Evolutionary conservation across 2,113 vertebrate species (phyloP).

Genomic region (Urocolius indicus): DNA sequence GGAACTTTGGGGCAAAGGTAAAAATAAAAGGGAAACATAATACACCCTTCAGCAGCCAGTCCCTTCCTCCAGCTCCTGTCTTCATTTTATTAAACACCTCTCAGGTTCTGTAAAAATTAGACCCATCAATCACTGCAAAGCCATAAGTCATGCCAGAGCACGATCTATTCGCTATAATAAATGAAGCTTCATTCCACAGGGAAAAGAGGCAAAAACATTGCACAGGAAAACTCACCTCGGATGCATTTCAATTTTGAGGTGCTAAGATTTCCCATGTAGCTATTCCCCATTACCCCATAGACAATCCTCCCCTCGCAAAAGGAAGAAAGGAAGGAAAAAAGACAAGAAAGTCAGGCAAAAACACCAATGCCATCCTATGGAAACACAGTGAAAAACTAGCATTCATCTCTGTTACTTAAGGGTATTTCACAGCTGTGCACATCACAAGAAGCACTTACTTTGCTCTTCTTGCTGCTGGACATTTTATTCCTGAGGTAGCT

Average conservation of each 20-base stretch:
- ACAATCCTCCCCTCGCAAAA: not conserved
- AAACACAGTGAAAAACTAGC: not conserved
- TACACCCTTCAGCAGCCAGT: not conserved
- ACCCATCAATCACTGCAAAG: constrained; percentile 2
- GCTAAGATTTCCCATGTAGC: not conserved
- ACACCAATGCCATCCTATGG: not conserved
- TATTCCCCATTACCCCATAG: not conserved
- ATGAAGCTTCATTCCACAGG: not conserved
- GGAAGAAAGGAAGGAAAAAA: not conserved
- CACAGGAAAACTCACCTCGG: not conserved
- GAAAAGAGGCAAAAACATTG: not conserved
- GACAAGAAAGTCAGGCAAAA: not conserved
- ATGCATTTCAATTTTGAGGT: not conserved
- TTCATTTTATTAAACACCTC: not conserved
- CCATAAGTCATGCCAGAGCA: not conserved
- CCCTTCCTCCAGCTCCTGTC: not conserved
- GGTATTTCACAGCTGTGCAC: not conserved
- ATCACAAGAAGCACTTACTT: constrained; percentile 78
- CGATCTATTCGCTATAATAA: not conserved
- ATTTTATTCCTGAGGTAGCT: constrained; percentile 99
- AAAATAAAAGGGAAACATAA: not conserved
- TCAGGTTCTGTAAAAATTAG: not conserved
- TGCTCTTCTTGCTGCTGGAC: constrained; percentile 93
- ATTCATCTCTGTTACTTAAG: not conserved
- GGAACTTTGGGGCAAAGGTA: not conserved